These are phyloP conservation scores for Pachliopta kotzebuea DNA, from an alignment of 2,888 invertebrate genomes.

Conservation along the genomic window DNA sequence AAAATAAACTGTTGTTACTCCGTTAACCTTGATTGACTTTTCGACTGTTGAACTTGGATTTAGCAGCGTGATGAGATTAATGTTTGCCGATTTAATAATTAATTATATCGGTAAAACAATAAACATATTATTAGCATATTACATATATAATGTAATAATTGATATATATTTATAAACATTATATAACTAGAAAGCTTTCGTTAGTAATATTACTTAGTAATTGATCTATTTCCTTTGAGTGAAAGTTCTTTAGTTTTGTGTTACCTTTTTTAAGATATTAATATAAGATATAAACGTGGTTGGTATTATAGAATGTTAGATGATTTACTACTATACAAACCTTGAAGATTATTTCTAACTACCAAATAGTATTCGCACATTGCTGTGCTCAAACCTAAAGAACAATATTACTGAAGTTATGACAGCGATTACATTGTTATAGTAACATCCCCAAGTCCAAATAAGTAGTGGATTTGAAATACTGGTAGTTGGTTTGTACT, in stretches of 20 bases:
- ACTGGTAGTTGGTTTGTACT: too few relatives aligned
- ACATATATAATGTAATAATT: neutral
- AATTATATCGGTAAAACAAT: neutral
- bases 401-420: conserved; percentile 8
- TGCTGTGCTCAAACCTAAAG: neutral
- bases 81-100: neutral
- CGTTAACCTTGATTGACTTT: conserved; percentile 23
- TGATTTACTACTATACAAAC: too few relatives aligned
- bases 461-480: too few relatives aligned
- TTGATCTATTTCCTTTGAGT: neutral
- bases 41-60: conserved; percentile 38
- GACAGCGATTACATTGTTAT: too few relatives aligned
- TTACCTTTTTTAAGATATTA: neutral
- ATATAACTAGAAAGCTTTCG: too few relatives aligned
- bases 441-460: too few relatives aligned
- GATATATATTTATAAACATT: neutral
- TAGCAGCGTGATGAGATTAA: neutral
- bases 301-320: too few relatives aligned
- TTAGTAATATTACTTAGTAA: too few relatives aligned
- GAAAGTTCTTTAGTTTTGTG: neutral
- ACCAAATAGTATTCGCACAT: too few relatives aligned
- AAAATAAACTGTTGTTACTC: conserved; percentile 17
- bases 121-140: neutral
- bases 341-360: too few relatives aligned
- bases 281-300: neutral